phyloP scores from a whole-genome alignment of 2,888 invertebrate genomes.

The Spicauda simplicius region DNA sequence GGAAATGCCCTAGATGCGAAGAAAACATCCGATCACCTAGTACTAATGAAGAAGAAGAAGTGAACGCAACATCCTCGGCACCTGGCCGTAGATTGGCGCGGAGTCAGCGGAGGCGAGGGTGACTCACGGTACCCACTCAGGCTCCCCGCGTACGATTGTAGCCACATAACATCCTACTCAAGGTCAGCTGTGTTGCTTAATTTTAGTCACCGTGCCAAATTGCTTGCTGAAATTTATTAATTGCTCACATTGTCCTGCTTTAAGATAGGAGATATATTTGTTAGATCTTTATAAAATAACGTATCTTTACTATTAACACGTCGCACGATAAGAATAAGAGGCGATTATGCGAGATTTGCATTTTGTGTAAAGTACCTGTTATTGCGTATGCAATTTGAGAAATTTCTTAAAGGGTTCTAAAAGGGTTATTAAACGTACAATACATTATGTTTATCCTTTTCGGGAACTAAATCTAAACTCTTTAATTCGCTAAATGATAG shows the following conservation, averaged over 20 bases:
- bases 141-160: constrained; percentile 18
- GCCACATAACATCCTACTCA: constrained; percentile 22
- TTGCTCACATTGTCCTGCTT: not conserved
- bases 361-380: no score
- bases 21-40: not conserved
- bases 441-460: no score
- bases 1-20: not conserved
- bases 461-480: no score
- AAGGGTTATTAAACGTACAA: no score
- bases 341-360: not conserved
- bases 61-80: not conserved
- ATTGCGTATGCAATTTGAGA: no score
- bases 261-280: no score
- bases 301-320: no score
- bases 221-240: not conserved
- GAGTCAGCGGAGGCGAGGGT: not conserved
- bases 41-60: not conserved
- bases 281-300: no score
- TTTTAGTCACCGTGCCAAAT: constrained; percentile 16
- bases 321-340: no score
- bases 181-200: constrained; percentile 22
- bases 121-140: constrained; percentile 9
- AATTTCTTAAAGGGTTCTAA: no score
- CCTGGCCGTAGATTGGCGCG: not conserved
- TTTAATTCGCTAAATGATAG: no score